phyloP scores from a whole-genome alignment of 2,888 invertebrate species.

The Trachelus iudaicus region DNA sequence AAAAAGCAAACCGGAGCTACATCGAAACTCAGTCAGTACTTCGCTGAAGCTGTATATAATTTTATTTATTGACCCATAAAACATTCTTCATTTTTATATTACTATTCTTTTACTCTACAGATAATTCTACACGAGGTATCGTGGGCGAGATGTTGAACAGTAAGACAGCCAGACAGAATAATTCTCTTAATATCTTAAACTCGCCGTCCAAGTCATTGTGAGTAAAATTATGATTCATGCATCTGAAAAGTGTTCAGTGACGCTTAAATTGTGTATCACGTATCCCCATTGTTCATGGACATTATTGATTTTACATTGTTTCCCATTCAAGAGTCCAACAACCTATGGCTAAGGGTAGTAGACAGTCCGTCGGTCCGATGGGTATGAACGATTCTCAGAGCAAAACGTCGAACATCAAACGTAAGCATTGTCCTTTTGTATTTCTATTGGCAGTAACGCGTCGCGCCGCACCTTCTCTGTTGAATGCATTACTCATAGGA shows the following conservation, averaged over 20 bases:
- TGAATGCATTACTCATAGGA: not conserved
- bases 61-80: not conserved
- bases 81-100: not conserved
- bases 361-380: constrained; percentile 5
- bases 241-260: not conserved
- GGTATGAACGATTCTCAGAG: constrained; percentile 9
- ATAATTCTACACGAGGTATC: not conserved
- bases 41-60: not conserved
- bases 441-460: constrained; percentile 10
- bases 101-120: not conserved
- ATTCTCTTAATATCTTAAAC: not conserved
- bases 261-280: not conserved
- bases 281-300: not conserved
- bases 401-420: constrained; percentile 28
- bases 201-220: constrained; percentile 14
- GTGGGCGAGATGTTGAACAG: not conserved
- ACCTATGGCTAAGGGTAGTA: constrained; percentile 6
- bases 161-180: not conserved
- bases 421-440: constrained; percentile 24
- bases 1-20: constrained; percentile 3
- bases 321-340: constrained; percentile 13
- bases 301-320: not conserved
- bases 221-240: constrained; percentile 8
- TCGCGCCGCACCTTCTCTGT: constrained; percentile 11
- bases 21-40: constrained; percentile 19